Conservation (phyloP, 2,888 invertebrate species). For the Molanna angustata region DNA sequence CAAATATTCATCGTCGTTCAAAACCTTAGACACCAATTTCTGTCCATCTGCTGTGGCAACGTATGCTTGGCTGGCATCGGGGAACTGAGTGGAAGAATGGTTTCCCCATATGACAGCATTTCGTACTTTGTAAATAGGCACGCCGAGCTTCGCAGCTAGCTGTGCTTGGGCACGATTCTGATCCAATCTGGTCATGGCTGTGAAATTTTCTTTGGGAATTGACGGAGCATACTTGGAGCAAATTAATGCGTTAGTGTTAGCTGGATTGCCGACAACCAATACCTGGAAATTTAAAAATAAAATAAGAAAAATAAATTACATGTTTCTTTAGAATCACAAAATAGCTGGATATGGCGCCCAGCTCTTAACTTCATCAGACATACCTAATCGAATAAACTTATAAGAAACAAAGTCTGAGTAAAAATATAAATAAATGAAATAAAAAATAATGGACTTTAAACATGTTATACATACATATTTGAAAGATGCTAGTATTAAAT, state of each 20-base stretch:
- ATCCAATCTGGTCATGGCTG: constrained; percentile 97
- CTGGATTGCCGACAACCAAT: constrained; percentile 98
- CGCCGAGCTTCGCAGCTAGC: constrained; percentile 68
- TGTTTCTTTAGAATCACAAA: no score
- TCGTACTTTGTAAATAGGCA: constrained; percentile 71
- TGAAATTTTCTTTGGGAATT: constrained; percentile 94
- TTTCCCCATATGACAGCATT: constrained; percentile 99
- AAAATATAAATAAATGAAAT: no score
- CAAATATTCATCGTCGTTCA: constrained; percentile 81
- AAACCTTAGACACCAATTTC: constrained; percentile 63
- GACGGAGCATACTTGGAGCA: constrained; percentile 94
- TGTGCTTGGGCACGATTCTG: constrained; percentile 96
- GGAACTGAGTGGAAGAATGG: constrained; percentile 98
- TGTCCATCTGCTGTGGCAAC: constrained; percentile 55
- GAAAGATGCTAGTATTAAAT: no score
- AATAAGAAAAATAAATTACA: no score
- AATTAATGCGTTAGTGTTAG: constrained; percentile 97
- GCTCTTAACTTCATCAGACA: no score
- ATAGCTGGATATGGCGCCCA: no score
- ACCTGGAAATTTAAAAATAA: constrained; percentile 35
- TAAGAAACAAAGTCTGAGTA: no score
- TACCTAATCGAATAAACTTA: no score
- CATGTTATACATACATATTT: no score
- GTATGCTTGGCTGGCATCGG: constrained; percentile 80
- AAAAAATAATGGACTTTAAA: no score